Base-by-base conservation (phyloP, 2,888 invertebrate species). In the Oscheius myriophilus region DNA sequence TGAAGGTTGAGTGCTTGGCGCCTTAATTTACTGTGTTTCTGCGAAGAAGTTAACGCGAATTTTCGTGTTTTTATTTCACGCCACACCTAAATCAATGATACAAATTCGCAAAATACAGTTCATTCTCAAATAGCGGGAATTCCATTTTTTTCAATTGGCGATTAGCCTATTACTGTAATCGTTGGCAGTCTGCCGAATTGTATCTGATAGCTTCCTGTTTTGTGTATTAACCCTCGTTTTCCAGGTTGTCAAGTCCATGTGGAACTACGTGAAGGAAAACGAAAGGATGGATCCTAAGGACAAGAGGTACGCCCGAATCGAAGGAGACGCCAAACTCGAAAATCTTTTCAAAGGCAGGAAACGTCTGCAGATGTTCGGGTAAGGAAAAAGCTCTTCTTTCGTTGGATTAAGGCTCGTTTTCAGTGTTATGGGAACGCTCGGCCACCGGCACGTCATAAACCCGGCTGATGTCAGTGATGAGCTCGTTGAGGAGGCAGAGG, bases 281-380 rank as follows among this genome's bases (percentile, higher is more conserved):
- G 67, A 82, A 49, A 53, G 84, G 66, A 61, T 76, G 25, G 81
- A 83, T 52, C 81, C 82, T 23, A 83, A 82, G 51, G 74, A 80
- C 52, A 70, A 70, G 46, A 75, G 79, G 21, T 75, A 67, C 26
- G 55, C 72, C 21, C 12, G 67, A 7, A 69, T 61, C 16, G 61
- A 61, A 16, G 61, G 74, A 46, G 74, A 78, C 41, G 49, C 58
- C 0, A 25, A 59, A 3, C 39, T 78, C 18, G 39, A 65, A 18
- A 39, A 61, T 16, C 61, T 78, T 49, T 70, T 76, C 67, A 75
- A 78, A 26, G 61, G 61, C 16, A 72, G 67, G 55, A 72, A 72
- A 16, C 63, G 69, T 6, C 26, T 78, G 39, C 69, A 70, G 25
- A 75, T 45, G 6, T 77, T 77, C 59, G 71, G 67, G 72, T 72